Base-by-base conservation (phyloP, 2,797 vertebrate species). In the Sebastes variabilis region DNA sequence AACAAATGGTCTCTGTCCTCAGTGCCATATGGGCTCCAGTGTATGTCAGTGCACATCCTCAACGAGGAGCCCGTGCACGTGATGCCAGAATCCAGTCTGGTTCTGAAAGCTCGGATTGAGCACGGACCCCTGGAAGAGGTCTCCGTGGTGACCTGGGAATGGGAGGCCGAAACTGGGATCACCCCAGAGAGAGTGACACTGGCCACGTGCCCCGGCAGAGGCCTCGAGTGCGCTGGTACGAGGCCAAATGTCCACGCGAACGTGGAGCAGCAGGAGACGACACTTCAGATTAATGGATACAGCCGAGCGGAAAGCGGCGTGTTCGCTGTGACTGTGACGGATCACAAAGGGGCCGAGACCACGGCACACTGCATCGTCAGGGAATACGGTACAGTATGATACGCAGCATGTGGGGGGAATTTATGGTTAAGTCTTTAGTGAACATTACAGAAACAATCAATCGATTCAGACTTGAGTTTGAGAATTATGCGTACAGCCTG, bases 321-420 rank as follows among this genome's bases (percentile, higher is more conserved):
- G 72, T 96, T 95, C 76, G 79, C 85, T 0, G 78, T 96, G 75
- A 95, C 91, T 0, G 90, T 96, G 66, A 92, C 55, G 0, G 87
- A 95, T 68, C 82, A 72, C 25, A 68, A 2, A 3, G 94, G 94
- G 61, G 75, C 59, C 68, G 79, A 77, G 30, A 81, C 62, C 74
- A 87, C 84, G 0, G 90, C 89, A 14, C 77, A 84, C 25, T 93
- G 92, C 75, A 87, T 89, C 22, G 93, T 96, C 83, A 88, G 93
- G 61, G 93, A 94, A 66, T 96, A 96, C 3, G 92, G 96, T 96
- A 95, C 58, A 59, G 93, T 90, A 82, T 56, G 68, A 77, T 4
- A 9, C 2, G 13, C 64, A 20, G 60, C 66, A 71, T n/a, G 22
- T 13, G 9, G 49, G 49, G 8, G 20, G 30, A 22, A 56, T 46